A percentile compares a stretch with the other conserved stretches of the same genome.
These are phyloP conservation scores for Loriculus beryllinus DNA, from an alignment of 2,797 vertebrate genomes.

Conservation along the genomic window DNA sequence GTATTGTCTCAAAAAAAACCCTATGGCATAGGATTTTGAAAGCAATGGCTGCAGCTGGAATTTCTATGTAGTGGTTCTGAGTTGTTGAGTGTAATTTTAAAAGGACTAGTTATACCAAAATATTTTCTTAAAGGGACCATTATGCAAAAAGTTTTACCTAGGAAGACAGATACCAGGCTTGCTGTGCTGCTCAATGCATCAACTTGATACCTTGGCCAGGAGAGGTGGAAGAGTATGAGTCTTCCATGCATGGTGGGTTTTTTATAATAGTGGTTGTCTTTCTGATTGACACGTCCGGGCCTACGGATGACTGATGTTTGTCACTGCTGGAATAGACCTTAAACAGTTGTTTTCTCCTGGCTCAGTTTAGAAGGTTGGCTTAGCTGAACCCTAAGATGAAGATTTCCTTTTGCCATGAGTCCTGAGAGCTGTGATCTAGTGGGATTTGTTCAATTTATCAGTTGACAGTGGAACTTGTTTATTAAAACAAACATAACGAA, in stretches of 20 bases:
- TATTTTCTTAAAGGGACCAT: constrained; percentile 37
- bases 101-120: constrained; percentile 58
- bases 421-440: not conserved
- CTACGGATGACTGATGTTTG: not conserved
- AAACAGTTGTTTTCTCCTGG: not conserved
- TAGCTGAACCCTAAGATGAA: not conserved
- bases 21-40: constrained; percentile 49
- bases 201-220: not conserved
- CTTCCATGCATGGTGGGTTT: not conserved
- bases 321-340: not conserved
- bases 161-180: not conserved
- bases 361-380: not conserved
- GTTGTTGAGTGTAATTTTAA: constrained; percentile 54
- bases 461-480: not conserved
- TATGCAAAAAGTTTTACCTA: constrained; percentile 35
- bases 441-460: not conserved
- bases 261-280: not conserved
- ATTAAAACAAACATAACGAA: constrained; percentile 8
- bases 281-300: not conserved
- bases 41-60: constrained; percentile 9
- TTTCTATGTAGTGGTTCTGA: constrained; percentile 22
- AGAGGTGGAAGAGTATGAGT: not conserved
- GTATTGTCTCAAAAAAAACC: constrained; percentile 60
- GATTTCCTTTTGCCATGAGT: not conserved
- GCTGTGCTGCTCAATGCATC: not conserved